Evolutionary conservation across 2,113 vertebrate species (phyloP).

Genomic region (Delphinus delphis): DNA sequence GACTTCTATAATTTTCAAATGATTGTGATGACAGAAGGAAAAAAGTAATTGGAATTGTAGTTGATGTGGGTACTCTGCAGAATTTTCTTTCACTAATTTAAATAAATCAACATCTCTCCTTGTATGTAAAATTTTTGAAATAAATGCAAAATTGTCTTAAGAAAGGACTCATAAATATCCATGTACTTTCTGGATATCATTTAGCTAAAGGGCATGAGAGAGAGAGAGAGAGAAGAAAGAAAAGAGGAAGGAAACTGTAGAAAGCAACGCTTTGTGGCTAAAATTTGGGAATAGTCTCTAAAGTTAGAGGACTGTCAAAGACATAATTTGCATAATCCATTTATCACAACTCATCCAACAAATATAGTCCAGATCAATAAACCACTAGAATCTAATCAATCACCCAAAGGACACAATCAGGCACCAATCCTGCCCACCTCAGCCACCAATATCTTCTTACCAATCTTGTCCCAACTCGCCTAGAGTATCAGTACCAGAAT

Average conservation of each 20-base stretch:
- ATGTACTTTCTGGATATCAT: conserved; percentile 69
- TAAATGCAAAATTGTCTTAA: conserved; percentile 77
- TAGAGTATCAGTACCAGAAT: conserved; percentile 18
- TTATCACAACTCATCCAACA: conserved; percentile 53
- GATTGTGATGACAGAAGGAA: conserved; percentile 78
- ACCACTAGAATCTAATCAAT: conserved; percentile 56
- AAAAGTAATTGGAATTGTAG: conserved; percentile 76
- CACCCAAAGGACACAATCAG: conserved; percentile 25
- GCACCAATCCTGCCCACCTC: not conserved
- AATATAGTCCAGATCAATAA: conserved; percentile 57
- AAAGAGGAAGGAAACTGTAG: not conserved
- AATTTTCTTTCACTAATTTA: conserved; percentile 77
- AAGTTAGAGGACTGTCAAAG: conserved; percentile 37
- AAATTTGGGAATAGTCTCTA: conserved; percentile 49
- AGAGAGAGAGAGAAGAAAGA: not conserved
- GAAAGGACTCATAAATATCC: conserved; percentile 79
- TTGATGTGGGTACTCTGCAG: conserved; percentile 75
- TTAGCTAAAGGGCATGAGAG: conserved; percentile 61
- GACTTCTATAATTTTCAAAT: conserved; percentile 75
- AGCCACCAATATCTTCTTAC: not conserved
- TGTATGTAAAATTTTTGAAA: conserved; percentile 76
- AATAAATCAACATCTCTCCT: conserved; percentile 77
- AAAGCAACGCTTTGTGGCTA: conserved; percentile 16
- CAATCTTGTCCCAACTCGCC: not conserved
- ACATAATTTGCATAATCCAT: conserved; percentile 48